These are phyloP conservation scores for Knipowitschia caucasica DNA, from an alignment of 2,797 vertebrate genomes.

Conservation along the genomic window DNA sequence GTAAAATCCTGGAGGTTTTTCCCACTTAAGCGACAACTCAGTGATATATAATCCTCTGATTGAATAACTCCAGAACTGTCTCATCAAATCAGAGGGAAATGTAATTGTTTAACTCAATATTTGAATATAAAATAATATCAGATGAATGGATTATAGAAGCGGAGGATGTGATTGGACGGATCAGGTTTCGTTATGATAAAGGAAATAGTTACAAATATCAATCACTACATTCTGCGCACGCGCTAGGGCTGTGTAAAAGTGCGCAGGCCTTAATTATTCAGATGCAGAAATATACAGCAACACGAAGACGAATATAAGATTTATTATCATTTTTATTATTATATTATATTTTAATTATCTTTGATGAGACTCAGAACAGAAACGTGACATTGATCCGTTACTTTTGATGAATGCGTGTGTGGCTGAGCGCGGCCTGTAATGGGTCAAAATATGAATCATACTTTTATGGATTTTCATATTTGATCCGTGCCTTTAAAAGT, in stretches of 20 bases:
- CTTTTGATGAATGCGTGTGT: too few species aligned
- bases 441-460: neutral
- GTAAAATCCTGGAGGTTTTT: neutral
- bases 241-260: neutral
- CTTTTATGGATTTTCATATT: neutral
- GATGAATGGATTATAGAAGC: neutral
- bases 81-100: slow-evolving; percentile 5
- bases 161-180: slow-evolving; percentile 8
- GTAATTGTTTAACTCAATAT: slow-evolving; percentile 28
- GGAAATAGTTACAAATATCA: slow-evolving; percentile 5
- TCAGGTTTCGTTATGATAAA: slow-evolving; percentile 20
- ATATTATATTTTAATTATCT: neutral
- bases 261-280: neutral
- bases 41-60: slow-evolving; percentile 17
- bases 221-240: slow-evolving; percentile 15
- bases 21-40: neutral
- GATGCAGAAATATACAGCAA: neutral
- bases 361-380: too few species aligned
- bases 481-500: neutral
- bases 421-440: neutral
- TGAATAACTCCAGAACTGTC: slow-evolving; percentile 21
- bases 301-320: too few species aligned
- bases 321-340: too few species aligned
- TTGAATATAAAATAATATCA: slow-evolving; percentile 23
- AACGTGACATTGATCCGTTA: too few species aligned